Conservation (phyloP, 2,113 vertebrate species). For the Oncorhynchus nerka region DNA sequence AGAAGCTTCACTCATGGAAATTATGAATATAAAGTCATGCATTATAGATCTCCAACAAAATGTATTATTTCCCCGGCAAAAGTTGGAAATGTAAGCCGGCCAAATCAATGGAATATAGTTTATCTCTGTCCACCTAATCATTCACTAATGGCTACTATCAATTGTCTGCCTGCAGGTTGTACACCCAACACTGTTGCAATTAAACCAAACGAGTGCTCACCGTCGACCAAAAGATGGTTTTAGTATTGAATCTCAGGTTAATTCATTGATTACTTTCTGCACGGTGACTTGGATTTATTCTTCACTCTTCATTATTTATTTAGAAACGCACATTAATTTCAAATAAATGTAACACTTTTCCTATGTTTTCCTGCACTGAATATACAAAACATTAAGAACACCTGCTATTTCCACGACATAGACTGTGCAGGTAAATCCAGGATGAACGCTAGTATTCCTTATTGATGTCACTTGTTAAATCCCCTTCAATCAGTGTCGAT, state of each 20-base stretch:
- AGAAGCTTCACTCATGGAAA: slow-evolving; percentile 62
- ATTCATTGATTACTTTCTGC: slow-evolving; percentile 73
- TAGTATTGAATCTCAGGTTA: slow-evolving; percentile 70
- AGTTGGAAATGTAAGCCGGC: slow-evolving; percentile 75
- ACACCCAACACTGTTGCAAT: slow-evolving; percentile 68
- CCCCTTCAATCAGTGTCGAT: too few species aligned
- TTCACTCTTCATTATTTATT: slow-evolving; percentile 73
- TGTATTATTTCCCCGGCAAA: slow-evolving; percentile 76
- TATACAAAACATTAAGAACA: too few species aligned
- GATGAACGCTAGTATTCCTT: too few species aligned
- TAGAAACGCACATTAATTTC: slow-evolving; percentile 51
- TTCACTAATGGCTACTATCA: slow-evolving; percentile 81
- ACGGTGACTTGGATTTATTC: slow-evolving; percentile 37
- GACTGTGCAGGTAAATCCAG: too few species aligned
- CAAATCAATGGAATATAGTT: slow-evolving; percentile 76
- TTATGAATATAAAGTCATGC: slow-evolving; percentile 75
- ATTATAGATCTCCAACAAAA: slow-evolving; percentile 74
- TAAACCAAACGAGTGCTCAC: slow-evolving; percentile 69
- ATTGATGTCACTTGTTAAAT: too few species aligned
- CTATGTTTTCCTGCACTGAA: slow-evolving; percentile 20
- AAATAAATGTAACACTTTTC: slow-evolving; percentile 52
- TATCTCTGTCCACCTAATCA: slow-evolving; percentile 79
- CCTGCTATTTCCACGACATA: too few species aligned
- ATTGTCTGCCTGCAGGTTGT: slow-evolving; percentile 68
- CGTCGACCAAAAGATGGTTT: slow-evolving; percentile 68